phyloP scores from a whole-genome alignment of 1,140 invertebrate genomes.

The Bathynomus jamesi region DNA sequence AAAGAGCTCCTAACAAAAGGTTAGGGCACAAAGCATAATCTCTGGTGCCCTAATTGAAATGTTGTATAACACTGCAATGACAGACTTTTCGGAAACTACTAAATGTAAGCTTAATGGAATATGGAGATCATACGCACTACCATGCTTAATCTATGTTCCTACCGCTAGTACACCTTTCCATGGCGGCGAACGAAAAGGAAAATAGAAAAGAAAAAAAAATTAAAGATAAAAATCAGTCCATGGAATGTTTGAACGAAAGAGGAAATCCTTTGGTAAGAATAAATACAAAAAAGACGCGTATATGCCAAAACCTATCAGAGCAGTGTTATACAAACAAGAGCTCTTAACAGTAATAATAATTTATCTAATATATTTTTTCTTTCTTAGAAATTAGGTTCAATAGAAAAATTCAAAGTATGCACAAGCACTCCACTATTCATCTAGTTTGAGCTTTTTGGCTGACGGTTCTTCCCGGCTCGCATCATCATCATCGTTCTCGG shows the following conservation, averaged over 20 bases:
- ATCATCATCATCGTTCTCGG: constrained; percentile 8
- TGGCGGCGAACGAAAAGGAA: background rate
- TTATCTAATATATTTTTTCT: background rate
- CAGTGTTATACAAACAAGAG: background rate
- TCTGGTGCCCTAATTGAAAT: no score
- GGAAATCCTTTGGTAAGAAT: background rate
- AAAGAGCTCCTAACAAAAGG: no score
- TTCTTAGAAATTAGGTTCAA: background rate
- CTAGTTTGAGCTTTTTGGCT: constrained; percentile 34
- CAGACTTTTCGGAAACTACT: no score
- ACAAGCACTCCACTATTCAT: constrained; percentile 24
- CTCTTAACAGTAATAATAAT: background rate
- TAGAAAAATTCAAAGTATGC: background rate
- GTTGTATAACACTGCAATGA: no score
- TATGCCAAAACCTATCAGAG: background rate
- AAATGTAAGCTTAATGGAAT: no score
- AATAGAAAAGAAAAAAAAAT: background rate
- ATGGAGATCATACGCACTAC: no score
- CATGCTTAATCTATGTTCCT: background rate
- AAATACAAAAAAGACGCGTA: no score
- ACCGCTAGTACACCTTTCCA: background rate
- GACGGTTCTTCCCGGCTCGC: constrained; percentile 30
- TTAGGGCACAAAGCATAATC: no score
- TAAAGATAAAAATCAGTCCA: background rate
- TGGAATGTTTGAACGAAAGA: background rate